Conservation (phyloP, 2,888 invertebrate genomes). For the Melanostoma mellinum region DNA sequence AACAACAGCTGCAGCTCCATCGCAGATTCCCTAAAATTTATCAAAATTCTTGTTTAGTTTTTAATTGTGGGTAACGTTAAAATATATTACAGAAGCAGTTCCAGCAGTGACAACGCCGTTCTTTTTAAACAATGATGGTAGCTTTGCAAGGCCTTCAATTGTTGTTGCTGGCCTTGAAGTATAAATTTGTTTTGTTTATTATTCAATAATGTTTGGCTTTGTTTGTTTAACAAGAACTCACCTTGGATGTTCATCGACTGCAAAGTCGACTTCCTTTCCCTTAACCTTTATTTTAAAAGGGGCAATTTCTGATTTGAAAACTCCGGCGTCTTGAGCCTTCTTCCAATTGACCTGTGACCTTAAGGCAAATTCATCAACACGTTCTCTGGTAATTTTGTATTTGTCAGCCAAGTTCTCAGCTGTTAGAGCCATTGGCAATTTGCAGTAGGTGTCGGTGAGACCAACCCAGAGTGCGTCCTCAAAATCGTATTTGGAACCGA, state of each 20-base stretch:
- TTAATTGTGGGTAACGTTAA: not conserved
- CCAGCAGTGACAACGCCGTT: constrained; percentile 97
- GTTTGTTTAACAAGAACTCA: constrained; percentile 1
- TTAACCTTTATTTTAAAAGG: constrained; percentile 93
- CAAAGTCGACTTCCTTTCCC: constrained; percentile 90
- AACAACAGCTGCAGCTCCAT: constrained; percentile 97
- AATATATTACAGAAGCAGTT: constrained; percentile 90
- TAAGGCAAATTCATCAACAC: constrained; percentile 93
- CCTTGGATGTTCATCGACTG: constrained; percentile 95
- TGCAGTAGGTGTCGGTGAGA: constrained; percentile 93
- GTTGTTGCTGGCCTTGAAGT: constrained; percentile 89
- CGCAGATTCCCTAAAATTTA: constrained; percentile 92
- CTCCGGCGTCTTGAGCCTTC: constrained; percentile 92
- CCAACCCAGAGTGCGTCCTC: constrained; percentile 96
- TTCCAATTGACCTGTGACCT: constrained; percentile 95
- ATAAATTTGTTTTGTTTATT: not conserved
- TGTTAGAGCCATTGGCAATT: constrained; percentile 97
- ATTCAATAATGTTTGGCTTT: not conserved
- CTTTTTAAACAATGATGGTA: constrained; percentile 96
- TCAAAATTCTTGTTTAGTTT: constrained; percentile 9
- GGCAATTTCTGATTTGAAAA: constrained; percentile 94
- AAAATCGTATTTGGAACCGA: constrained; percentile 89
- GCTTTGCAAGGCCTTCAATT: constrained; percentile 91
- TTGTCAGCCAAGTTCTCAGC: constrained; percentile 96
- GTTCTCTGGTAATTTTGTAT: constrained; percentile 90